phyloP scores from a whole-genome alignment of 1,140 invertebrate genomes.

The Luehdorfia chinensis region DNA sequence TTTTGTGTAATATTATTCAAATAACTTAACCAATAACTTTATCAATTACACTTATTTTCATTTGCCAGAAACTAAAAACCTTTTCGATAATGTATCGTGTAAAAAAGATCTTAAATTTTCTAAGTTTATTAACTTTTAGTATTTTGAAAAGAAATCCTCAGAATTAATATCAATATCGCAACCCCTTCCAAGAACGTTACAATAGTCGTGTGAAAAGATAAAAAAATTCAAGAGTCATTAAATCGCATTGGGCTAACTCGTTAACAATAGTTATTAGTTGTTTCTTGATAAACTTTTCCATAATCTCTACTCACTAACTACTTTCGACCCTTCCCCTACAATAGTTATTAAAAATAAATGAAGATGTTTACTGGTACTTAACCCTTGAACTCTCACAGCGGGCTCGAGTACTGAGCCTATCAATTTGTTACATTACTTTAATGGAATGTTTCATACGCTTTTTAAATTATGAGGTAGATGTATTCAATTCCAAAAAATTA shows the following conservation, averaged over 20 bases:
- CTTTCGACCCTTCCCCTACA: conserved; percentile 37
- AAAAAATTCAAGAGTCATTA: conserved; percentile 33
- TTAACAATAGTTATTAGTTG: conserved; percentile 32
- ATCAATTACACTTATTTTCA: too few relatives aligned
- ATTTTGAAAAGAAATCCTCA: too few relatives aligned
- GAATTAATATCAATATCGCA: conserved; percentile 5
- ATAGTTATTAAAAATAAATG: conserved; percentile 56
- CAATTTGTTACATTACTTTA: conserved; percentile 45
- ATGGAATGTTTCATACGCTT: conserved; percentile 17
- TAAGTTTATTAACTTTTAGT: too few relatives aligned
- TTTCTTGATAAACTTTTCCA: conserved; percentile 27
- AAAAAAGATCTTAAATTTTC: too few relatives aligned
- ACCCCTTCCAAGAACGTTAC: conserved; percentile 19
- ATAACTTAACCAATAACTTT: too few relatives aligned
- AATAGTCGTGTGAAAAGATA: conserved; percentile 40
- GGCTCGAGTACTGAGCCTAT: conserved; percentile 34
- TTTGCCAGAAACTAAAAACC: too few relatives aligned
- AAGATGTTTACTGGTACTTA: conserved; percentile 66
- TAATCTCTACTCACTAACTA: conserved; percentile 19
- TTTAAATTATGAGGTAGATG: too few relatives aligned
- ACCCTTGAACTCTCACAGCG: conserved; percentile 49
- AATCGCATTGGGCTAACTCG: conserved; percentile 27
- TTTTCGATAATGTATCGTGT: too few relatives aligned
- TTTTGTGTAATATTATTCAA: too few relatives aligned
- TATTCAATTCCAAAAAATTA: too few relatives aligned